Conservation (phyloP, 2,113 vertebrate species). For the Varanus salvator region DNA sequence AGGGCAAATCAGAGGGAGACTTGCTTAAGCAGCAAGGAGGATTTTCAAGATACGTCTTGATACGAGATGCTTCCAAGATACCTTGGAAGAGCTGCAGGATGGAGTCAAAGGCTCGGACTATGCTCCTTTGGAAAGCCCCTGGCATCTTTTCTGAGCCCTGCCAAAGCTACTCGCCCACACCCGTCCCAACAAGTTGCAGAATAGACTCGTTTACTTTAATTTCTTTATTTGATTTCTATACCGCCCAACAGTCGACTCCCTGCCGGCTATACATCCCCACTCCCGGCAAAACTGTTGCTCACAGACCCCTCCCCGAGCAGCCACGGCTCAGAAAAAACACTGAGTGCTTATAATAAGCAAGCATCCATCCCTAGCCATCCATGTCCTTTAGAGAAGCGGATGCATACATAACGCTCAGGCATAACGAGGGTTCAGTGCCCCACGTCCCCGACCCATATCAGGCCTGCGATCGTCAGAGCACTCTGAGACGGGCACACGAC, state of each 20-base stretch:
- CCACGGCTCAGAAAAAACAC: neutral
- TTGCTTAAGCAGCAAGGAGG: neutral
- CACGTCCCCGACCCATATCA: too few species aligned
- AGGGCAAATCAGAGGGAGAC: neutral
- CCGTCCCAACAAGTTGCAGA: neutral
- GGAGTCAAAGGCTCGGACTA: neutral
- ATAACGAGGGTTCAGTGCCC: neutral
- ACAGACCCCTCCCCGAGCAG: neutral
- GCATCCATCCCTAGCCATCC: neutral
- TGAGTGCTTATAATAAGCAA: too few species aligned
- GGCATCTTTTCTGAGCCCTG: neutral
- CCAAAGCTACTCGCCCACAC: neutral
- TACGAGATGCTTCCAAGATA: neutral
- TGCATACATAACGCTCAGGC: too few species aligned
- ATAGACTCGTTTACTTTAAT: too few species aligned
- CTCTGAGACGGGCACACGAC: neutral
- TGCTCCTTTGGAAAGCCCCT: neutral
- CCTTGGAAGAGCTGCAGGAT: neutral
- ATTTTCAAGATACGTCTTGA: neutral
- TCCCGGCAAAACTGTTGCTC: neutral
- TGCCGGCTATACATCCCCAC: neutral
- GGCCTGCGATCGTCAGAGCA: too few species aligned
- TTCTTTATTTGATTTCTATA: too few species aligned
- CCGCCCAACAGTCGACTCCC: too few species aligned
- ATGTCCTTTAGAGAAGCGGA: neutral